phyloP scores from a whole-genome alignment of 2,113 vertebrate genomes.

The Pristiophorus japonicus region DNA sequence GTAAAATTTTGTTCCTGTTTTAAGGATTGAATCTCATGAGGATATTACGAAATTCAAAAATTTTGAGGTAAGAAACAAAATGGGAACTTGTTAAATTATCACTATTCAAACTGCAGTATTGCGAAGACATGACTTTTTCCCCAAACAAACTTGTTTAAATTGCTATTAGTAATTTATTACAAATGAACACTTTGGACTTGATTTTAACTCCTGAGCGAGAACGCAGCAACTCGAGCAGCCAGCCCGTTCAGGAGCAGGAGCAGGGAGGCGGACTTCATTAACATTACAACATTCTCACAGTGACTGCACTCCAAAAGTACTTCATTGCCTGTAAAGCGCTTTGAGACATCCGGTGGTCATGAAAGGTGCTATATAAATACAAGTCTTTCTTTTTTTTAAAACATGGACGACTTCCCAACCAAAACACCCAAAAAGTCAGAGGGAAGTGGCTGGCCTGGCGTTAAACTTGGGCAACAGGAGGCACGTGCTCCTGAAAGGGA shows the following conservation, averaged over 20 bases:
- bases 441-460: too few relatives aligned
- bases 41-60: neutral
- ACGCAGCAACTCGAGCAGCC: neutral
- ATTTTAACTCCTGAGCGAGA: neutral
- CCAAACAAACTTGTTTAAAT: neutral
- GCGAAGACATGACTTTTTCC: neutral
- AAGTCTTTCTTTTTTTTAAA: too few relatives aligned
- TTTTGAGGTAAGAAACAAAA: neutral
- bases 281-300: too few relatives aligned
- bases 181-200: neutral
- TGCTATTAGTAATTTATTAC: neutral
- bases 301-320: too few relatives aligned
- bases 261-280: neutral
- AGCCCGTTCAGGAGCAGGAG: neutral
- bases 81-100: neutral
- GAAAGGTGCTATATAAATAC: too few relatives aligned
- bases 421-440: neutral
- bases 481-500: neutral
- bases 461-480: neutral
- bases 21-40: neutral
- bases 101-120: neutral
- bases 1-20: neutral
- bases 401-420: too few relatives aligned
- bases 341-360: too few relatives aligned
- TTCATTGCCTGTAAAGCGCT: too few relatives aligned